A percentile compares a stretch with the other conserved stretches of the same genome.
These are phyloP conservation scores for Zosterops pallidus DNA, from an alignment of 2,113 vertebrate species.

Conservation along the genomic window DNA sequence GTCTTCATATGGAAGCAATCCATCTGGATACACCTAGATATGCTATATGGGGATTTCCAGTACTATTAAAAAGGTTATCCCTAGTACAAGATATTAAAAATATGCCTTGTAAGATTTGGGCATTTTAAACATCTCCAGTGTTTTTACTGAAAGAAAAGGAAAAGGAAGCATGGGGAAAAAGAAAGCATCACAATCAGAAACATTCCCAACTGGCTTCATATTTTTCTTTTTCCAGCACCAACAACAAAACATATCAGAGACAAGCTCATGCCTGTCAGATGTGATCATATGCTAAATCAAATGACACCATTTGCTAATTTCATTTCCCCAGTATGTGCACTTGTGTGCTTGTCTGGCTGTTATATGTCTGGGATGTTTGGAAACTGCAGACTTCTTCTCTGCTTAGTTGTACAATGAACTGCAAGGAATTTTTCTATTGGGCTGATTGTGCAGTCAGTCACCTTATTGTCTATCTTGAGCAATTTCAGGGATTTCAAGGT, in stretches of 20 bases:
- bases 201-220: neutral
- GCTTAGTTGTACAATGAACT: neutral
- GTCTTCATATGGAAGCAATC: constrained; percentile 70
- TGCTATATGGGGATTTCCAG: constrained; percentile 51
- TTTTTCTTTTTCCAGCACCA: neutral
- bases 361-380: neutral
- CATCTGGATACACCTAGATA: constrained; percentile 66
- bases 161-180: neutral
- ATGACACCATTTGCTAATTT: constrained; percentile 7
- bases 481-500: neutral
- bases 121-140: constrained; percentile 40
- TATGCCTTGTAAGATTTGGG: constrained; percentile 52
- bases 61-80: constrained; percentile 67
- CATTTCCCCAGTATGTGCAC: neutral
- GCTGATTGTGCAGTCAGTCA: neutral
- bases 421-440: neutral
- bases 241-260: neutral
- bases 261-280: neutral
- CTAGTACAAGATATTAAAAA: constrained; percentile 69
- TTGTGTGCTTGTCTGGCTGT: neutral
- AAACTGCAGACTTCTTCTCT: neutral
- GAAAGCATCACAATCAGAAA: neutral
- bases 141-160: constrained; percentile 19
- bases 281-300: constrained; percentile 10
- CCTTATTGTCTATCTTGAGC: neutral